Evolutionary conservation across 2,888 invertebrate species (phyloP).

Genomic region (Steinernema hermaphroditum): DNA sequence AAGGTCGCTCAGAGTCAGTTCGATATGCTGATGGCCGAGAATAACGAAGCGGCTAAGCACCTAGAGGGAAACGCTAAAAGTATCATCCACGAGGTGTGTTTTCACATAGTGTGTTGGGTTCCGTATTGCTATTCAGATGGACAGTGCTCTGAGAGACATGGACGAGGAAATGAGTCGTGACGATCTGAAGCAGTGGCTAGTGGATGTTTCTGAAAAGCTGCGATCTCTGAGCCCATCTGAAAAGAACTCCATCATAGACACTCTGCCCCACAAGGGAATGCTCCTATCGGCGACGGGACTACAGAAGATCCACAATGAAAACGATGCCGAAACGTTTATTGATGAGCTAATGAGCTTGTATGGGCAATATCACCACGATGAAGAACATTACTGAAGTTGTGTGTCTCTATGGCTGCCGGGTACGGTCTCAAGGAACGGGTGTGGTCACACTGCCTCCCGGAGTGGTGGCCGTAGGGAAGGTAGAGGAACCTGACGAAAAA

Average conservation of each 20-base stretch:
- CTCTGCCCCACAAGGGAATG: background rate
- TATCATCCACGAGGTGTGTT: conserved; percentile 1
- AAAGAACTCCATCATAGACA: background rate
- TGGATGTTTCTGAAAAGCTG: background rate
- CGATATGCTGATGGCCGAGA: conserved; percentile 9
- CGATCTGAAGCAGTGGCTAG: background rate
- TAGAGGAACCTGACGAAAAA: too few relatives aligned
- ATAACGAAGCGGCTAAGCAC: background rate
- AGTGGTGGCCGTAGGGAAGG: too few relatives aligned
- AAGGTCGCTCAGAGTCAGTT: conserved; percentile 1
- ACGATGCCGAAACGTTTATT: background rate
- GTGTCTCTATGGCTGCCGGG: too few relatives aligned
- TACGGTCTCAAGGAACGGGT: too few relatives aligned
- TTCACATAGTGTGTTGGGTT: too few relatives aligned
- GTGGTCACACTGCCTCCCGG: too few relatives aligned
- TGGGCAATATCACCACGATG: background rate
- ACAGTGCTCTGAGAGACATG: conserved; percentile 3
- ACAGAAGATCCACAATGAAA: background rate
- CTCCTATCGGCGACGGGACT: background rate
- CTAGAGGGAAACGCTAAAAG: background rate
- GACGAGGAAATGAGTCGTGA: background rate
- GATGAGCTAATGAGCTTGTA: background rate
- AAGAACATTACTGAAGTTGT: too few relatives aligned
- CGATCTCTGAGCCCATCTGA: background rate
- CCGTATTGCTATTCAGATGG: conserved; percentile 2